Conservation (phyloP, 1,140 invertebrate genomes). For the Portunus trituberculatus region DNA sequence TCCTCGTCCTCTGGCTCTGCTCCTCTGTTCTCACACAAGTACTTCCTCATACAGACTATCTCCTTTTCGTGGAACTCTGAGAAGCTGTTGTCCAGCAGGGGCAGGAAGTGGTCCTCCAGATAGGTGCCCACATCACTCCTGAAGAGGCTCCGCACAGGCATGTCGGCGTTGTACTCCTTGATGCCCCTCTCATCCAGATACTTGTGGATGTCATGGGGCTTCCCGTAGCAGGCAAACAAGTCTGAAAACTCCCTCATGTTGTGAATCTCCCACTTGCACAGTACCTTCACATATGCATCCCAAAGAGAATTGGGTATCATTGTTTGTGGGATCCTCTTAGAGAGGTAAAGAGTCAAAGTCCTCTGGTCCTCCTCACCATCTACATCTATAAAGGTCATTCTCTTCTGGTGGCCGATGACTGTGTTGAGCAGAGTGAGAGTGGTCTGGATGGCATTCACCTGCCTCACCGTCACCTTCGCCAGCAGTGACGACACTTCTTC, state of each 20-base stretch:
- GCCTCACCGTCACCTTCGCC: not conserved
- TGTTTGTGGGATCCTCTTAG: not conserved
- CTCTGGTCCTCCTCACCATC: not conserved
- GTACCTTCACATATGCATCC: not conserved
- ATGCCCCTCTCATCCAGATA: not conserved
- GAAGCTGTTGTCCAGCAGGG: slow-evolving; percentile 55
- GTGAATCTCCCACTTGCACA: not conserved
- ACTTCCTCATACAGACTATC: slow-evolving; percentile 64
- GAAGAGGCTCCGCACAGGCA: not conserved
- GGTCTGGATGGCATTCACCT: not conserved
- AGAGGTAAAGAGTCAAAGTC: not conserved
- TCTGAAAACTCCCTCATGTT: not conserved
- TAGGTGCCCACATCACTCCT: slow-evolving; percentile 35
- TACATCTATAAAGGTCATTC: not conserved
- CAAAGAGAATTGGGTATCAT: not conserved
- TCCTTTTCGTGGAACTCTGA: slow-evolving; percentile 31
- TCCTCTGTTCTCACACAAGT: not conserved
- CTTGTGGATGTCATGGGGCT: slow-evolving; percentile 8
- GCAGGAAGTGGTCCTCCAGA: not conserved
- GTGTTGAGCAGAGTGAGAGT: not conserved
- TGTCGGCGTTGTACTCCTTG: not conserved
- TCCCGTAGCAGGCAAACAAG: not conserved
- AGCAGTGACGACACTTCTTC: not conserved
- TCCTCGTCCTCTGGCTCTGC: not conserved
- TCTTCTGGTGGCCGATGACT: not conserved